Percentiles rank a stretch among this genome's conserved stretches.
These are phyloP conservation scores for Coregonus ussuriensis DNA, from an alignment of 2,797 vertebrate species.

Conservation along the genomic window DNA sequence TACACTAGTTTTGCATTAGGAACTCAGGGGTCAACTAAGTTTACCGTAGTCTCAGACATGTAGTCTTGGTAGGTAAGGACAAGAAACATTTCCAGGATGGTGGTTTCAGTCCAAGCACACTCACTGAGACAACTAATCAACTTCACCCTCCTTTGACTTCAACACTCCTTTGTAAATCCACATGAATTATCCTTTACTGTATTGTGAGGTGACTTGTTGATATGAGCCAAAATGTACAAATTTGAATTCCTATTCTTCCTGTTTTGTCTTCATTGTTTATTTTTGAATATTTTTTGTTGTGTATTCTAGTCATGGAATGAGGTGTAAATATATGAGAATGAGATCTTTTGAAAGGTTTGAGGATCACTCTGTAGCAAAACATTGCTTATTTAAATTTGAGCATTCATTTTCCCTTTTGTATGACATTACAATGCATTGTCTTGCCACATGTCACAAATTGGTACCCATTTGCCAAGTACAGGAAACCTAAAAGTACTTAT, in stretches of 20 bases:
- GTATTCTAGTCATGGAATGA: slow-evolving; percentile 62
- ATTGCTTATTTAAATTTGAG: slow-evolving; percentile 69
- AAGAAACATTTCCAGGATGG: slow-evolving; percentile 55
- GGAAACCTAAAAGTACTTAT: slow-evolving; percentile 69
- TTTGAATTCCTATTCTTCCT: slow-evolving; percentile 27
- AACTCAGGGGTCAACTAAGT: slow-evolving; percentile 86
- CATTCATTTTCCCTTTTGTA: slow-evolving; percentile 36
- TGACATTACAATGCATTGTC: slow-evolving; percentile 67
- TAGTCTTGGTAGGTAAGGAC: slow-evolving; percentile 56
- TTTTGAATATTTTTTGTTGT: slow-evolving; percentile 48
- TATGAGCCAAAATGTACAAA: slow-evolving; percentile 78
- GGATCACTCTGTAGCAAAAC: slow-evolving; percentile 70
- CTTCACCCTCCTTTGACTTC: slow-evolving; percentile 62
- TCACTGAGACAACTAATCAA: slow-evolving; percentile 66
- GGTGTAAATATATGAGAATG: slow-evolving; percentile 69
- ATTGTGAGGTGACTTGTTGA: slow-evolving; percentile 61
- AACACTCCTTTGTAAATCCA: slow-evolving; percentile 79
- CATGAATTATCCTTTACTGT: slow-evolving; percentile 70
- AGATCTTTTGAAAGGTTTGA: slow-evolving; percentile 59
- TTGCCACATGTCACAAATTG: slow-evolving; percentile 78
- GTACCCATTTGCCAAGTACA: slow-evolving; percentile 79
- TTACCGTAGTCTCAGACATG: slow-evolving; percentile 79
- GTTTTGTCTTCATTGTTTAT: slow-evolving; percentile 44
- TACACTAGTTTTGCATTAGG: slow-evolving; percentile 86
- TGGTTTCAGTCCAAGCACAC: slow-evolving; percentile 69